Conservation (phyloP, 2,888 invertebrate species). For the Ichneumon xanthorius region DNA sequence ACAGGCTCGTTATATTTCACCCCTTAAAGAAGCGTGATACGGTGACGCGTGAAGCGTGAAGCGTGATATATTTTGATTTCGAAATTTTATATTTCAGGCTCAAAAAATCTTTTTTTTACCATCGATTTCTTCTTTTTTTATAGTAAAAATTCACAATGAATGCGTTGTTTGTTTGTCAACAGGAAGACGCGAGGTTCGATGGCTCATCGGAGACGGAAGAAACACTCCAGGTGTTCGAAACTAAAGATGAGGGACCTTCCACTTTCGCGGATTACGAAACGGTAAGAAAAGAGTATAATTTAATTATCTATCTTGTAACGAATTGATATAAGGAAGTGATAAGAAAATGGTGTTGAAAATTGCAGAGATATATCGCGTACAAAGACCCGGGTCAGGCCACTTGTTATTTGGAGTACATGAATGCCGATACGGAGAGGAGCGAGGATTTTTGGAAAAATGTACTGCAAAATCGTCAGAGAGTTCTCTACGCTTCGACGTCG, state of each 20-base stretch:
- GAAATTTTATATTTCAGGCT: not conserved
- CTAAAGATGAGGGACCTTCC: constrained; percentile 66
- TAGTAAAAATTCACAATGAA: not conserved
- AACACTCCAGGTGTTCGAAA: constrained; percentile 35
- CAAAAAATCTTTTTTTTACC: constrained; percentile 13
- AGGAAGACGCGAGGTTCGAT: constrained; percentile 79
- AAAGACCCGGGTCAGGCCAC: constrained; percentile 82
- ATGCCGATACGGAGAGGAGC: constrained; percentile 40
- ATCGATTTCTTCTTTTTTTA: not conserved
- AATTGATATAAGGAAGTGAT: not conserved
- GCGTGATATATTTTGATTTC: not conserved
- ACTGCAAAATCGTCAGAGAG: constrained; percentile 63
- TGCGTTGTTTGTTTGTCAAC: constrained; percentile 24
- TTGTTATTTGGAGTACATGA: constrained; percentile 85
- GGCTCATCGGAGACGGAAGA: constrained; percentile 71
- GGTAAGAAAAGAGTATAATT: constrained; percentile 69
- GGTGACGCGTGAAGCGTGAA: not conserved
- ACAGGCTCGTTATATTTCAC: constrained; percentile 28
- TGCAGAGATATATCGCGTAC: constrained; percentile 85
- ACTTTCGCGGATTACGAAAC: constrained; percentile 78
- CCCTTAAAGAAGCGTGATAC: not conserved
- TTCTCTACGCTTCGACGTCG: constrained; percentile 80
- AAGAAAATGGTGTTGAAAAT: constrained; percentile 57
- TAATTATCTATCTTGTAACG: not conserved
- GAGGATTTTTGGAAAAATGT: constrained; percentile 66